Percentiles rank a stretch among this genome's conserved stretches.
Evolutionary conservation across 2,797 vertebrate species (phyloP).

Genomic region (Babyrousa celebensis): DNA sequence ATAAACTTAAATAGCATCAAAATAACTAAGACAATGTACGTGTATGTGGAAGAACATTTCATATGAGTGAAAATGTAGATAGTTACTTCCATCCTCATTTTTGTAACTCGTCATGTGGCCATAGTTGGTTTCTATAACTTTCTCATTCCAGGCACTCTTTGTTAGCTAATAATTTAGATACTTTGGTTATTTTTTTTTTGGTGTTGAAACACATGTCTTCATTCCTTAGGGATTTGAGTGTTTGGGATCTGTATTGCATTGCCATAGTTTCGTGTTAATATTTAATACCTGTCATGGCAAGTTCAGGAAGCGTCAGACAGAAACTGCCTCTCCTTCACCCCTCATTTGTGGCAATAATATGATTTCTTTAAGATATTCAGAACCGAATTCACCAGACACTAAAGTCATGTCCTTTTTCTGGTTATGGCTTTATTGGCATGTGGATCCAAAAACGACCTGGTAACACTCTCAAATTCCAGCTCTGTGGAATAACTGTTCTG

Average conservation of each 20-base stretch:
- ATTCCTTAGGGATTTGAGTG: background rate
- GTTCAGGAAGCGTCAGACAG: background rate
- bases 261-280: background rate
- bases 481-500: background rate
- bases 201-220: background rate
- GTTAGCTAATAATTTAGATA: background rate
- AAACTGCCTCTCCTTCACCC: background rate
- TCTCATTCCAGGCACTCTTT: background rate
- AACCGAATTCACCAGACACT: background rate
- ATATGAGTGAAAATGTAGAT: background rate
- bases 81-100: background rate
- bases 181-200: background rate
- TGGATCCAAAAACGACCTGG: background rate
- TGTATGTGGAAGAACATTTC: background rate
- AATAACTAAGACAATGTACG: background rate
- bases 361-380: background rate
- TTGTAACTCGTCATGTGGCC: background rate
- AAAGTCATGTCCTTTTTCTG: background rate
- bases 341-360: background rate
- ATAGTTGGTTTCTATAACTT: background rate
- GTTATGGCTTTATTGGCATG: background rate
- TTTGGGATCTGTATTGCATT: slow-evolving; percentile 10
- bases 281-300: background rate
- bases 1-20: background rate
- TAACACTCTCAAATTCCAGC: background rate